Conservation (phyloP, 2,797 vertebrate genomes). For the Acrossocheilus wenchowensis region DNA sequence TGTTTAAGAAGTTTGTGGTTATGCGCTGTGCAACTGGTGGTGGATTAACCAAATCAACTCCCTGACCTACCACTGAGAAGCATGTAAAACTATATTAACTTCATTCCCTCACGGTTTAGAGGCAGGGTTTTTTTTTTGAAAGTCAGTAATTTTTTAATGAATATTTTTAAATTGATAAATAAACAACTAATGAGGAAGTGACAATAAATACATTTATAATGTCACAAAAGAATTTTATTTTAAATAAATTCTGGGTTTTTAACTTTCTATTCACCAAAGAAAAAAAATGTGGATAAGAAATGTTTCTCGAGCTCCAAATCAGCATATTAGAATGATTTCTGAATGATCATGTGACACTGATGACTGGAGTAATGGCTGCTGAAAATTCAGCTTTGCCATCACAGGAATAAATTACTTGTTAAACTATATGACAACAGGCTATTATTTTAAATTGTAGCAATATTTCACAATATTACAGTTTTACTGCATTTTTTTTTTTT, state of each 20-base stretch:
- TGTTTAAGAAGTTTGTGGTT: slow-evolving; percentile 37
- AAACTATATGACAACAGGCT: neutral
- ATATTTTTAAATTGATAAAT: neutral
- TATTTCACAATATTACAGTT: neutral
- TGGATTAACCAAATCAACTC: slow-evolving; percentile 35
- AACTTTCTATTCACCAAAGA: neutral
- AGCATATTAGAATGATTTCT: neutral
- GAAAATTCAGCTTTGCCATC: neutral
- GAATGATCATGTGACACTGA: neutral
- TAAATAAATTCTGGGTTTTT: neutral
- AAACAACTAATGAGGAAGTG: neutral
- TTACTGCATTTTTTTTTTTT: neutral
- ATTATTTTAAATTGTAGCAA: neutral
- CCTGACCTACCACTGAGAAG: neutral
- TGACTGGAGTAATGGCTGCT: neutral
- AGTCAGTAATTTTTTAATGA: neutral
- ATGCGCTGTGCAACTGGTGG: slow-evolving; percentile 27
- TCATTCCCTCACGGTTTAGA: neutral
- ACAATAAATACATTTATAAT: neutral
- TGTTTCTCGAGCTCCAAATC: neutral
- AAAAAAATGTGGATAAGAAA: neutral
- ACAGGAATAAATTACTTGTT: neutral
- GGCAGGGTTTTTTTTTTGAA: neutral
- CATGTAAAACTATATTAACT: neutral
- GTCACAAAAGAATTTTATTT: neutral